A percentile compares a stretch with the other conserved stretches of the same genome.
Evolutionary conservation across 2,888 invertebrate genomes (phyloP).

Genomic region (Habrosyne pyritoides): DNA sequence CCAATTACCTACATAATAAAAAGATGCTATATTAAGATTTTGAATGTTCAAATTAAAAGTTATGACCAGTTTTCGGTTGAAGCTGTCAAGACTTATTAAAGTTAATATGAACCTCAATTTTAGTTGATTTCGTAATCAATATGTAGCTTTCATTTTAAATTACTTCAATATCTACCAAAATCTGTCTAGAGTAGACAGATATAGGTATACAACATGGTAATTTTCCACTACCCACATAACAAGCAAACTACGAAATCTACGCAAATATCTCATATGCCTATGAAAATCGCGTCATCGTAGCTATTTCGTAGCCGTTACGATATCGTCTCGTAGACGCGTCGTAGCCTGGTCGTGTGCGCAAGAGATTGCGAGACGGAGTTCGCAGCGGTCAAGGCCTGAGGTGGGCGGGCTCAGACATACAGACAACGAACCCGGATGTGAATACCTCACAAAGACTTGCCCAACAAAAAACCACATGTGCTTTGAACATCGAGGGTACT

Average conservation of each 20-base stretch:
- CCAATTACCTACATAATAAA: constrained; percentile 16
- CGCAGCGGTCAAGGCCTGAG: constrained; percentile 76
- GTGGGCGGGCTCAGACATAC: constrained; percentile 60
- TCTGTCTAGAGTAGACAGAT: too few species aligned
- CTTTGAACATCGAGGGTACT: constrained; percentile 4
- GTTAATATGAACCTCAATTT: background rate
- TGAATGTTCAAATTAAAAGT: background rate
- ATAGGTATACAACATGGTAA: background rate
- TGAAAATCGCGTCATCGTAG: background rate
- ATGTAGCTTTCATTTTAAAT: background rate
- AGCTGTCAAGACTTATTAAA: background rate
- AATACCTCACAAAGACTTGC: constrained; percentile 33
- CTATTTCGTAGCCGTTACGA: constrained; percentile 31
- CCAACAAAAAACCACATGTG: constrained; percentile 45
- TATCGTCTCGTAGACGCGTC: constrained; percentile 32
- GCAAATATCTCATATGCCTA: background rate
- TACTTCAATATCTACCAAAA: too few species aligned
- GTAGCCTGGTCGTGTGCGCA: constrained; percentile 15
- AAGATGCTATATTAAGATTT: background rate
- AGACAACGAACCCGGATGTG: constrained; percentile 75
- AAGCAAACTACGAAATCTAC: background rate
- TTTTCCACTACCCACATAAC: constrained; percentile 8
- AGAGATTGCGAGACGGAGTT: constrained; percentile 50
- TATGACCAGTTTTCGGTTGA: background rate
- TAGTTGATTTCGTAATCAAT: background rate